Conservation (phyloP, 1,140 invertebrate genomes). For the Platorchestia sp. region DNA sequence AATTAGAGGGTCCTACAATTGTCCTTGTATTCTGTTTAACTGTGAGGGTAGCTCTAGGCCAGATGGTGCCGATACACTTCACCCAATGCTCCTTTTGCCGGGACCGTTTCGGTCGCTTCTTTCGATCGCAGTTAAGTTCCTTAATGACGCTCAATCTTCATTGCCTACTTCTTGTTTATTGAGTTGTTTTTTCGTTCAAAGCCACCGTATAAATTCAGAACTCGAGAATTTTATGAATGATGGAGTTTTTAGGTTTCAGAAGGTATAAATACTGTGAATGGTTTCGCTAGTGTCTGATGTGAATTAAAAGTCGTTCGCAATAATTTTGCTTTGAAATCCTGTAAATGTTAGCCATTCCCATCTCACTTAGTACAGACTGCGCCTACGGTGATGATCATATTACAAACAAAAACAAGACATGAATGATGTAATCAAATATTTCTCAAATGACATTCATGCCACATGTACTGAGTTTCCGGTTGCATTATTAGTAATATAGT, state of each 20-base stretch:
- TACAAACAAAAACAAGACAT: too few species aligned
- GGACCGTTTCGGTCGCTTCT: not conserved
- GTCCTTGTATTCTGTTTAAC: constrained; percentile 53
- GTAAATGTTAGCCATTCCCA: not conserved
- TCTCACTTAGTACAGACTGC: too few species aligned
- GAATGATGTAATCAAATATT: too few species aligned
- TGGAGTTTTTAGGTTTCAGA: too few species aligned
- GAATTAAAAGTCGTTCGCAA: not conserved
- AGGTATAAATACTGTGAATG: not conserved
- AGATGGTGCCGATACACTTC: constrained; percentile 39
- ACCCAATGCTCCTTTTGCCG: constrained; percentile 15
- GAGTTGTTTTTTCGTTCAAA: not conserved
- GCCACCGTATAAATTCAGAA: not conserved
- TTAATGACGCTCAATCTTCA: constrained; percentile 14
- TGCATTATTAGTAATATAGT: not conserved
- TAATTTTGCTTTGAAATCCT: not conserved
- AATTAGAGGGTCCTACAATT: constrained; percentile 52
- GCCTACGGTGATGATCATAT: too few species aligned
- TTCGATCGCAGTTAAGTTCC: not conserved
- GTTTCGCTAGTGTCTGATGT: not conserved
- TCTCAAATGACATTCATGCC: too few species aligned
- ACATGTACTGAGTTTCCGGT: not conserved
- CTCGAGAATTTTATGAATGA: not conserved
- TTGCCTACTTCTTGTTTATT: not conserved
- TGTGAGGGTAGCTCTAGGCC: not conserved